Conservation (phyloP, 2,888 invertebrate species). For the Ceraclea dissimilis region DNA sequence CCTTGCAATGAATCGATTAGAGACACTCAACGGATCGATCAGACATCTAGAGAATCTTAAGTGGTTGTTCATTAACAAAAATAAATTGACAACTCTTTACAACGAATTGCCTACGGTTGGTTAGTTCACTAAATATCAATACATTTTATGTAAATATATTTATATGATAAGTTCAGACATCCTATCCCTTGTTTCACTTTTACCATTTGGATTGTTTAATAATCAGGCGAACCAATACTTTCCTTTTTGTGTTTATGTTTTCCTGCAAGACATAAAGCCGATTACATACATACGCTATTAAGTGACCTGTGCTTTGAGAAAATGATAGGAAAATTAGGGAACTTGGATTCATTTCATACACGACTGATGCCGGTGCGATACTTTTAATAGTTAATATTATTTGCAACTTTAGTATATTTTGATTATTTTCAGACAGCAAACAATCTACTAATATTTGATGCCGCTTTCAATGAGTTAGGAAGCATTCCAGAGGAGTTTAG, state of each 20-base stretch:
- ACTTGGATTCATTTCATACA: too few species aligned
- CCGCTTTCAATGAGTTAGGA: conserved; percentile 64
- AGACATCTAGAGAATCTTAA: conserved; percentile 63
- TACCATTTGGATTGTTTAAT: not conserved
- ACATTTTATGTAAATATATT: conserved; percentile 1
- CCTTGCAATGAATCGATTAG: conserved; percentile 66
- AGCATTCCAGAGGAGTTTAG: conserved; percentile 65
- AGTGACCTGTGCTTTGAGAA: too few species aligned
- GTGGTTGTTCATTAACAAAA: conserved; percentile 73
- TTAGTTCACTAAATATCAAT: conserved; percentile 25
- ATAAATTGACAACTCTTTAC: conserved; percentile 66
- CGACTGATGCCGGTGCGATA: too few species aligned
- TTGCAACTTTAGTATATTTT: too few species aligned
- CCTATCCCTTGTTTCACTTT: not conserved
- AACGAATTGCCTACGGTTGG: conserved; percentile 65
- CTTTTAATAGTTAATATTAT: too few species aligned
- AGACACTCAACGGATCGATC: conserved; percentile 68
- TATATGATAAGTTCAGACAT: conserved; percentile 4
- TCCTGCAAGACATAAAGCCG: too few species aligned
- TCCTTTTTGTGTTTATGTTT: too few species aligned
- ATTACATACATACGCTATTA: too few species aligned
- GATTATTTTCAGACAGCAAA: conserved; percentile 42
- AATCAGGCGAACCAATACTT: too few species aligned
- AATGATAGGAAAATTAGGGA: too few species aligned
- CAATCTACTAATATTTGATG: conserved; percentile 62